phyloP scores from a whole-genome alignment of 2,888 invertebrate genomes.

The Nysson spinosus region DNA sequence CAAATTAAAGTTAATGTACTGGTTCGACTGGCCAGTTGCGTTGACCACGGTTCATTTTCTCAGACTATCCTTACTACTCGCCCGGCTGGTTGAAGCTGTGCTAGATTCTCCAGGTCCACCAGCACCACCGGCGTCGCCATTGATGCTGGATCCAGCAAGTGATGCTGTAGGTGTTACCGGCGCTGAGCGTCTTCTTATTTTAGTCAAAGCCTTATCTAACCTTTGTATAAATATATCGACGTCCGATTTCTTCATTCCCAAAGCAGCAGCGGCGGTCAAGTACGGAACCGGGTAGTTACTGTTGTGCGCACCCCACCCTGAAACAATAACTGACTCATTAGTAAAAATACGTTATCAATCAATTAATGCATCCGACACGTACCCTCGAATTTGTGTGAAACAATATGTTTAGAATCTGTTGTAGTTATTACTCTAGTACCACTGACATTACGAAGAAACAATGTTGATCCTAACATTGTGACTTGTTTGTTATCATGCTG shows the following conservation, averaged over 20 bases:
- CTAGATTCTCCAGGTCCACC: constrained; percentile 73
- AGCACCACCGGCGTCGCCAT: constrained; percentile 71
- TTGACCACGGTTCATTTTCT: constrained; percentile 76
- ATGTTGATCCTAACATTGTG: constrained; percentile 84
- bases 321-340: constrained; percentile 2
- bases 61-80: constrained; percentile 74
- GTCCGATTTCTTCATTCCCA: constrained; percentile 84
- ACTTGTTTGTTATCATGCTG: constrained; percentile 77
- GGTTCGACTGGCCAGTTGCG: constrained; percentile 75
- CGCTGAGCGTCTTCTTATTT: constrained; percentile 72
- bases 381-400: constrained; percentile 81
- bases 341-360: not conserved
- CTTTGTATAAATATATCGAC: constrained; percentile 84
- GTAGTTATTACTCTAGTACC: constrained; percentile 83
- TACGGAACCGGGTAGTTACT: constrained; percentile 82
- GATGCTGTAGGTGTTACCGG: constrained; percentile 74
- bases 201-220: constrained; percentile 81
- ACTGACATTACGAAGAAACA: constrained; percentile 85
- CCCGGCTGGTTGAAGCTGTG: constrained; percentile 74
- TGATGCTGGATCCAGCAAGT: constrained; percentile 72
- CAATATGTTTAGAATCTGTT: constrained; percentile 79
- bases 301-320: constrained; percentile 86
- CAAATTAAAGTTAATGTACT: constrained; percentile 73
- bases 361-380: constrained; percentile 30
- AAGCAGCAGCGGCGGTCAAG: constrained; percentile 85